Base-by-base conservation (phyloP, 2,888 invertebrate genomes). In the Mythimna impura region DNA sequence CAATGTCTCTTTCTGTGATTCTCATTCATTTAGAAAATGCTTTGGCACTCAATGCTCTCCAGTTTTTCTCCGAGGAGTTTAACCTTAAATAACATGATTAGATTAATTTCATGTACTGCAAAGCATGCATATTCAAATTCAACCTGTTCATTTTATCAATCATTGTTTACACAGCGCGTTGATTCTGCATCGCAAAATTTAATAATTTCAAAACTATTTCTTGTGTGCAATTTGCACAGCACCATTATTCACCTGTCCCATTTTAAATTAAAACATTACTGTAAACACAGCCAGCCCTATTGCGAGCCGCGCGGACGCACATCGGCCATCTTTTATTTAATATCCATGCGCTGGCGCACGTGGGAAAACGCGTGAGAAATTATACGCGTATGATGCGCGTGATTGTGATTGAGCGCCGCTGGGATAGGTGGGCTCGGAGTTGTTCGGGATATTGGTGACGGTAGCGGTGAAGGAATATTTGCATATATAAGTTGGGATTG, bases 321-420 rank as follows among this genome's bases (percentile, higher is more conserved):
- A 79, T 83, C 88, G 87, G 93, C 93, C 93, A 94, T 94, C 92
- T 94, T 94, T 93, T 92, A 93, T 93, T 93, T 94, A 85, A 88
- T 85, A 85, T 85, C 81, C 82, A 79, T 78, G 82, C 82, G 83
- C 80, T 58, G 62, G 83, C 80, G 89, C 90, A 91, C 90, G 91
- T 92, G 92, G 89, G 91, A 91, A 90, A 86, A 83, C 86, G 86
- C 84, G 87, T 86, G 86, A 89, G 88, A 87, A 86, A 88, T 89
- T 89, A 89, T 86, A 82, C 82, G 81, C 84, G 79, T 78, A 86
- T 85, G 85, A 86, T 86, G 84, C 85, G 85, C 81, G 80, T 71
- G 84, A 80, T 78, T 76, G 77, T 85, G 76, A 85, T 82, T 86
- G 80, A 83, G 65, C 73, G 80, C 66, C 67, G 68, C 60, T 71